Percentiles rank a stretch among this genome's conserved stretches.
Evolutionary conservation across 2,888 invertebrate species (phyloP).

Genomic region (Erpobdella octoculata): DNA sequence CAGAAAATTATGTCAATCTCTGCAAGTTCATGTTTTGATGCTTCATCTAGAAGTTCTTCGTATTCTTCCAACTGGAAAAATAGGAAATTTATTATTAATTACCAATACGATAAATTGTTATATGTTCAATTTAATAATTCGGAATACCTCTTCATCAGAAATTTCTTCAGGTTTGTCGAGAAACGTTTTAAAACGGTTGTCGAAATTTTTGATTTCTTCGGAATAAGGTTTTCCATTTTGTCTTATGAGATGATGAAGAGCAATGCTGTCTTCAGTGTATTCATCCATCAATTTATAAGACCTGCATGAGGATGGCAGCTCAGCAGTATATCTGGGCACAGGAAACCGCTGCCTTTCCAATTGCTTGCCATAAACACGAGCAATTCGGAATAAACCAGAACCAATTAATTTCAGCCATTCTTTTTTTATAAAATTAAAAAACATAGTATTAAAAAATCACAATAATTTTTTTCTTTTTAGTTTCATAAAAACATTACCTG

Average conservation of each 20-base stretch:
- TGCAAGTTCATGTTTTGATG: conserved; percentile 28
- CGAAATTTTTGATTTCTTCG: conserved; percentile 26
- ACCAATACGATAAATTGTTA: too few relatives aligned
- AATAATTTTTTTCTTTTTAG: too few relatives aligned
- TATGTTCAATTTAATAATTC: too few relatives aligned
- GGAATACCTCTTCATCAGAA: conserved; percentile 15
- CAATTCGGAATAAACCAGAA: conserved; percentile 38
- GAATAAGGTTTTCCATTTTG: conserved; percentile 16
- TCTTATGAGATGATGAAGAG: conserved; percentile 35
- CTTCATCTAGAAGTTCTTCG: conserved; percentile 28
- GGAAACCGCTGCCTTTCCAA: conserved; percentile 43
- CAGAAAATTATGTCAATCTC: conserved; percentile 34
- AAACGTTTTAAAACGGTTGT: conserved; percentile 25
- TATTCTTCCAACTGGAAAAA: conserved; percentile 26
- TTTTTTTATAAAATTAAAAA: too few relatives aligned
- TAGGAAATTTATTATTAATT: too few relatives aligned
- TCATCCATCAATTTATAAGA: conserved; percentile 22
- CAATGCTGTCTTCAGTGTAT: conserved; percentile 4
- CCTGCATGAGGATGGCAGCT: background rate
- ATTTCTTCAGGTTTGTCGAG: conserved; percentile 14
- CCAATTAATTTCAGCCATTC: conserved; percentile 32
- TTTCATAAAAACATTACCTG: too few relatives aligned
- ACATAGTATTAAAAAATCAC: too few relatives aligned
- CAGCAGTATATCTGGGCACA: conserved; percentile 32
- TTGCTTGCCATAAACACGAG: conserved; percentile 44